Evolutionary conservation across 2,888 invertebrate genomes (phyloP).

Genomic region (Ptycholaimellus sp.): DNA sequence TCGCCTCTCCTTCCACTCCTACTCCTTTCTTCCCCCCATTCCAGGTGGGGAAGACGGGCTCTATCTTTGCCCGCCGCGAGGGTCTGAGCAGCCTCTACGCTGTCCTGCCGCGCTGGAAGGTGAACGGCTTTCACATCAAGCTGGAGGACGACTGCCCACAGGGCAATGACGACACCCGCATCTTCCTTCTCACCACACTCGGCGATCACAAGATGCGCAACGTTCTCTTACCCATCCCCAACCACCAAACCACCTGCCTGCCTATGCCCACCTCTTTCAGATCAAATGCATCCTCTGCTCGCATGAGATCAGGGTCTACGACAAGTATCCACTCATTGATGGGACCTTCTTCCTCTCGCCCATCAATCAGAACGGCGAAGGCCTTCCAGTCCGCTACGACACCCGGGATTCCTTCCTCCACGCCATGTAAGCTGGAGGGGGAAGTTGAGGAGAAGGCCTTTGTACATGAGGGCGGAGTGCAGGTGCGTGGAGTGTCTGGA

Average conservation of each 20-base stretch:
- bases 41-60: slow-evolving; percentile 16
- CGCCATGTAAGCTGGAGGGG: slow-evolving; percentile 37
- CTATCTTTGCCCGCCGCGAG: slow-evolving; percentile 64
- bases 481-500: slow-evolving; percentile 75
- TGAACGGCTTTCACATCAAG: slow-evolving; percentile 97
- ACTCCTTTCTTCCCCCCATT: background rate
- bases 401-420: slow-evolving; percentile 66
- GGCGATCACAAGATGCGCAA: slow-evolving; percentile 62
- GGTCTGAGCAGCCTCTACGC: slow-evolving; percentile 75
- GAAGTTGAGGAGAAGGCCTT: background rate
- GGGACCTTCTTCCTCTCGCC: slow-evolving; percentile 94
- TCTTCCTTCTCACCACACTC: slow-evolving; percentile 76
- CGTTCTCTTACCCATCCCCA: too few relatives aligned
- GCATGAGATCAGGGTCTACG: too few relatives aligned
- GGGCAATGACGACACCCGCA: slow-evolving; percentile 87
- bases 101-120: slow-evolving; percentile 69
- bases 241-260: too few relatives aligned
- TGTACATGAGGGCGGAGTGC: background rate
- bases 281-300: too few relatives aligned
- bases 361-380: slow-evolving; percentile 58
- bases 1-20: too few relatives aligned
- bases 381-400: slow-evolving; percentile 54
- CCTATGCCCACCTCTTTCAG: too few relatives aligned
- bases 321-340: slow-evolving; percentile 84
- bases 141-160: slow-evolving; percentile 96